phyloP scores from a whole-genome alignment of 1,140 invertebrate species.

The Dolichoris vasculosae region DNA sequence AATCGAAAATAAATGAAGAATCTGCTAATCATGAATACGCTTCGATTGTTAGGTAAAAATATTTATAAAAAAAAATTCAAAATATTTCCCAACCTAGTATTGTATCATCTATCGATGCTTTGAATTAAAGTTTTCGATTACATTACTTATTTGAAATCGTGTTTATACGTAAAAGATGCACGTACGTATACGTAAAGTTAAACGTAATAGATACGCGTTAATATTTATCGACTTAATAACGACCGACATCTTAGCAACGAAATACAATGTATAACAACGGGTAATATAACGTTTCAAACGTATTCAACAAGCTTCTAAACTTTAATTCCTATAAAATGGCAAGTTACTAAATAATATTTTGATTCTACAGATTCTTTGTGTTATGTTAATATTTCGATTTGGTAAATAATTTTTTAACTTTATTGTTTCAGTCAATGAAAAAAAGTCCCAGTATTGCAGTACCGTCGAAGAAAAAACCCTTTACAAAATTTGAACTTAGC shows the following conservation, averaged over 20 bases:
- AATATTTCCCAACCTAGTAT: no score
- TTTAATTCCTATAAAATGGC: slow-evolving; percentile 37
- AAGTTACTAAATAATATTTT: slow-evolving; percentile 36
- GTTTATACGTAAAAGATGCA: no score
- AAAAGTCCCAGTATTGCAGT: slow-evolving; percentile 54
- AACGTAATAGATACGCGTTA: background rate
- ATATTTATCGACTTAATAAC: slow-evolving; percentile 16
- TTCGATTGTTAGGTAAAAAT: no score
- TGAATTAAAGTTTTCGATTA: no score
- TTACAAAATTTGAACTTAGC: slow-evolving; percentile 86
- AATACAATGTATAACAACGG: slow-evolving; percentile 22
- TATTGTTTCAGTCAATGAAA: slow-evolving; percentile 56
- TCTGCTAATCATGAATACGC: no score
- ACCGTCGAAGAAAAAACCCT: slow-evolving; percentile 77
- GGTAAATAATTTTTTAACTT: background rate
- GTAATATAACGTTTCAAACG: background rate
- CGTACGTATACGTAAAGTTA: background rate
- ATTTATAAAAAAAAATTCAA: no score
- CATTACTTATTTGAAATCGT: no score
- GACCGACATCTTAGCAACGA: slow-evolving; percentile 48
- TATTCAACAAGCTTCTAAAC: background rate
- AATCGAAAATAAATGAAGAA: no score
- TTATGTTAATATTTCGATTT: background rate
- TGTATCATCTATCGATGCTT: no score
- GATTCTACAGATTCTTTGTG: background rate